Base-by-base conservation (phyloP, 1,140 invertebrate species). In the Drosophila asahinai region DNA sequence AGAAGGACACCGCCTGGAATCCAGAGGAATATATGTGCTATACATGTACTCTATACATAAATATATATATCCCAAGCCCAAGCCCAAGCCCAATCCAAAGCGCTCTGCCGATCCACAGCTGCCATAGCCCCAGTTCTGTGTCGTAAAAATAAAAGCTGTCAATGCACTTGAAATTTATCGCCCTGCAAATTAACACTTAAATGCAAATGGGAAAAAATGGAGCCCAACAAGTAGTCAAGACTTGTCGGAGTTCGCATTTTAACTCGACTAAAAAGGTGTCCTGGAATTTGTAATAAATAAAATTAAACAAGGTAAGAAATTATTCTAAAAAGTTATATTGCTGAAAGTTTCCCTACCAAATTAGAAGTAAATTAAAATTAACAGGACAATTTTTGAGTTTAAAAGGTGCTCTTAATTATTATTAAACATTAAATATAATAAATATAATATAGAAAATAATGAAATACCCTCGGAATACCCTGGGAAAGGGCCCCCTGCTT, bases 61-160 rank as follows among this genome's bases (percentile, higher is more conserved):
- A 38, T 8, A 19, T 19, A 19, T 38, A 25, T 25, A 38, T 55
- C 30, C 19, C 17, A 38, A 54, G 52, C 48, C 14, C 5, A 22
- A 45, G 36, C 12, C 38, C 38, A 5, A n/a, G 15, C 67, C 60
- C 27, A 76, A 42, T 62, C 38, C 52, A 57, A 51, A 58, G 64
- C 54, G 49, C 12, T 30, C 12, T 30, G 22, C 65, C 65, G 64
- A 86, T 71, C 55, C 67, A 75, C 65, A 79, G 65, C 78, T 80
- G 78, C 70, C 73, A 61, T 68, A 70, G 73, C 58, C 51, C 68
- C 75, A 67, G 60, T 73, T 64, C 66, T 67, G 65, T 77, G 72
- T 71, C 67, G 83, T 87, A 83, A 87, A 89, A 87, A 90, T 89
- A 90, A 89, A 84, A 89, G 81, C 86, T 89, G 84, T 89, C 84